Conservation (phyloP, 30 jellyfish, hydroid and myxozoan species). For the Rhopilema esculentum region DNA sequence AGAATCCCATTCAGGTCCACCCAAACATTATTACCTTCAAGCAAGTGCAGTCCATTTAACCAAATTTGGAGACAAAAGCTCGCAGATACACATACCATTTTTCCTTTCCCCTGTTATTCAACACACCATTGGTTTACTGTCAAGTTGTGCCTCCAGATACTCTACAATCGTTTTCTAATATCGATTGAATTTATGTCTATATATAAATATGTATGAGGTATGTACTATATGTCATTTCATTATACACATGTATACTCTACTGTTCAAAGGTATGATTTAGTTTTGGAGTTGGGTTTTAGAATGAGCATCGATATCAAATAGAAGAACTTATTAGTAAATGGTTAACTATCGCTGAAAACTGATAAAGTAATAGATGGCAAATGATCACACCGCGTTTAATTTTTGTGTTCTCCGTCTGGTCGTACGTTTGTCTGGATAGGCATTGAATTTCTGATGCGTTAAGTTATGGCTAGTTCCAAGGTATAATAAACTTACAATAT, state of each 20-base stretch:
- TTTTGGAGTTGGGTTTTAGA: constrained; percentile 47
- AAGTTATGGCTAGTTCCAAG: no score
- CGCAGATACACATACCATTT: no score
- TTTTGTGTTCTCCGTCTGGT: no score
- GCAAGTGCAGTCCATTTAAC: no score
- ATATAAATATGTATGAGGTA: background rate
- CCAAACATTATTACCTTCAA: no score
- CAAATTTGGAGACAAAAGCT: no score
- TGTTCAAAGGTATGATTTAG: background rate
- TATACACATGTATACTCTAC: constrained; percentile 9
- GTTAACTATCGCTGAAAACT: constrained; percentile 38
- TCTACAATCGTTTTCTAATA: background rate
- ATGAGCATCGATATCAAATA: constrained; percentile 5
- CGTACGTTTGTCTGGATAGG: no score
- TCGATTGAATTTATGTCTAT: background rate
- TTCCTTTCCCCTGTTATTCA: no score
- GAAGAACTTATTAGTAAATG: background rate
- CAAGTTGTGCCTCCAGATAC: background rate
- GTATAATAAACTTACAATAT: no score
- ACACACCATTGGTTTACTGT: no score
- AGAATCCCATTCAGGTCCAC: no score
- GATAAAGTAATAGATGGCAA: background rate
- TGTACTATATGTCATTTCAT: background rate
- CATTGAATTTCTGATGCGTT: no score
- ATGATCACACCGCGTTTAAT: background rate